phyloP scores from a whole-genome alignment of 2,888 invertebrate genomes.

The Syrphus vitripennis region DNA sequence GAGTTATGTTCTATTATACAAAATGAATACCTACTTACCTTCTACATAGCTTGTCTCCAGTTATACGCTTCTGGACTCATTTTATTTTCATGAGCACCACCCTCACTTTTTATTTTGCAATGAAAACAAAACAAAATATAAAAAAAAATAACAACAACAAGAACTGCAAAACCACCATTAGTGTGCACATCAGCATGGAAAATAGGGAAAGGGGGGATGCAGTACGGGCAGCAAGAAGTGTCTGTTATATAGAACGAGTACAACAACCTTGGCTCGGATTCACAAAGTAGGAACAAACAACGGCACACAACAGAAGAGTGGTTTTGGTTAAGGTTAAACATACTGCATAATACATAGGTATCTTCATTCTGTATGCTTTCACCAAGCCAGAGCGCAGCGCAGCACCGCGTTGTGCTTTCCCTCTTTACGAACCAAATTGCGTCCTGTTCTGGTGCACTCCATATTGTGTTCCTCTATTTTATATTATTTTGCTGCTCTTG shows the following conservation, averaged over 20 bases:
- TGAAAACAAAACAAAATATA: neutral
- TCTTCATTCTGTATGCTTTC: constrained; percentile 57
- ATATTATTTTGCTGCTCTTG: neutral
- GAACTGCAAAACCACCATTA: constrained; percentile 5
- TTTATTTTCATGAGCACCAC: constrained; percentile 54
- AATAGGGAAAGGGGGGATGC: constrained; percentile 6
- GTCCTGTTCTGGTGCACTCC: constrained; percentile 69
- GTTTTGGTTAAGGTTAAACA: neutral
- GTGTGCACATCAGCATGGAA: neutral
- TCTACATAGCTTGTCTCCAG: constrained; percentile 48
- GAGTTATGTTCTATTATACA: neutral
- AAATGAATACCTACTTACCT: constrained; percentile 44
- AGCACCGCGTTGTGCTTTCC: constrained; percentile 42
- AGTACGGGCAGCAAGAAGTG: constrained; percentile 44
- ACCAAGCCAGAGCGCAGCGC: constrained; percentile 7
- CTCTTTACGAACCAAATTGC: constrained; percentile 65
- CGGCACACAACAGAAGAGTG: constrained; percentile 27
- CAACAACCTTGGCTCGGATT: constrained; percentile 71
- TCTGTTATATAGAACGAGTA: constrained; percentile 69
- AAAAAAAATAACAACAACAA: constrained; percentile 2
- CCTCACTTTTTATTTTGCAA: constrained; percentile 42
- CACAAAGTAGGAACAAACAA: constrained; percentile 64
- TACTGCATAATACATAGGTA: neutral
- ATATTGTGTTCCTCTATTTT: constrained; percentile 53
- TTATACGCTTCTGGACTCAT: constrained; percentile 36